phyloP scores from a whole-genome alignment of 2,888 invertebrate genomes.

The Agrotis segetum region DNA sequence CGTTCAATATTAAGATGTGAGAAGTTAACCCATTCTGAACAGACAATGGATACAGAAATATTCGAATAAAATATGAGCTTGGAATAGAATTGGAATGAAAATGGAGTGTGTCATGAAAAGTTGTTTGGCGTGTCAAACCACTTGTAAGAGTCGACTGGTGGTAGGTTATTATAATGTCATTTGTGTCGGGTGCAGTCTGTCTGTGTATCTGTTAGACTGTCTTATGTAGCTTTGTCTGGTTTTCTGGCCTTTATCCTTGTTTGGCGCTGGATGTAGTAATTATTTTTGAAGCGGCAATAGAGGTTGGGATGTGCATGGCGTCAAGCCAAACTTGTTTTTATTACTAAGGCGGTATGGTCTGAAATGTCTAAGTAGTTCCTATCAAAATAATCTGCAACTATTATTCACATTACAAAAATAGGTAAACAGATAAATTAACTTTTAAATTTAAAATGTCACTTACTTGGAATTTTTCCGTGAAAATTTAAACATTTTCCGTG shows the following conservation, averaged over 20 bases:
- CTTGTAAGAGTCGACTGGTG: slow-evolving; percentile 51
- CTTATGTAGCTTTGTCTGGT: slow-evolving; percentile 8
- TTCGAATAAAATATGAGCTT: slow-evolving; percentile 48
- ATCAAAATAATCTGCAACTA: too few relatives aligned
- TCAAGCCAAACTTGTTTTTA: too few relatives aligned
- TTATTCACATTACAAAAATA: too few relatives aligned
- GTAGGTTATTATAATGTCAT: slow-evolving; percentile 54
- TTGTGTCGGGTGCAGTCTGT: slow-evolving; percentile 37
- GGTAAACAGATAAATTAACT: too few relatives aligned
- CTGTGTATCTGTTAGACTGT: slow-evolving; percentile 9
- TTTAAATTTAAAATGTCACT: too few relatives aligned
- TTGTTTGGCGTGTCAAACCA: slow-evolving; percentile 54
- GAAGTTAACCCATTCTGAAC: slow-evolving; percentile 31
- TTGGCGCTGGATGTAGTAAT: neutral
- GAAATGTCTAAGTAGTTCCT: too few relatives aligned
- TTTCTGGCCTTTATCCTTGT: neutral
- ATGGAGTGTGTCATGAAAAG: slow-evolving; percentile 42
- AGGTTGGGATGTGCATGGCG: too few relatives aligned
- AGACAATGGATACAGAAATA: slow-evolving; percentile 43
- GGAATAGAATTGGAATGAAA: slow-evolving; percentile 50
- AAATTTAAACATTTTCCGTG: too few relatives aligned
- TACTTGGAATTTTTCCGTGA: too few relatives aligned
- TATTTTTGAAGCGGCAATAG: neutral
- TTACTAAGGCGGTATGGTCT: too few relatives aligned
- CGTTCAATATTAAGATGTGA: slow-evolving; percentile 11